Percentiles rank a stretch among this genome's conserved stretches.
These are phyloP conservation scores for Psittacula derbiana DNA, from an alignment of 2,797 vertebrate species.

Conservation along the genomic window DNA sequence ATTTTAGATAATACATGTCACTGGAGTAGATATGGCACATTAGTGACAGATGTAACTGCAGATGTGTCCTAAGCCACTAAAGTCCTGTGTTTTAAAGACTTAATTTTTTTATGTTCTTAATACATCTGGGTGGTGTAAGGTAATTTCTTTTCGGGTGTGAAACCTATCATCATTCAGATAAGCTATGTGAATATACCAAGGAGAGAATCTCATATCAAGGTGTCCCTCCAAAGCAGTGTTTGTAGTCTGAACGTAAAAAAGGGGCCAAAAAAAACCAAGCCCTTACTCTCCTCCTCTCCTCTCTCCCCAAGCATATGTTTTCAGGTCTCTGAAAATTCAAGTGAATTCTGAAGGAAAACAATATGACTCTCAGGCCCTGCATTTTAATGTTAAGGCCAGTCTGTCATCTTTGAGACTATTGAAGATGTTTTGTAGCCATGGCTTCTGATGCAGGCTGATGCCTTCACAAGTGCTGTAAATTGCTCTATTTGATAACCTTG, in stretches of 20 bases:
- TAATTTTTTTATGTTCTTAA: not conserved
- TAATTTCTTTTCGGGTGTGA: not conserved
- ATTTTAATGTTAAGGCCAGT: not conserved
- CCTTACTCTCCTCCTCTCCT: not conserved
- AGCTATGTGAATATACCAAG: not conserved
- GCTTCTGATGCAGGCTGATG: not conserved
- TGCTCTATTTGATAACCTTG: not conserved
- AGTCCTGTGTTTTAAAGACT: not conserved
- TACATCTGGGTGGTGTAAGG: not conserved
- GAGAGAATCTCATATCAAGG: not conserved
- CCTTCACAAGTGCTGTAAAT: not conserved
- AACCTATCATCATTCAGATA: not conserved
- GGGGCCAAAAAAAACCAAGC: not conserved
- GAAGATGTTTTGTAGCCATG: not conserved
- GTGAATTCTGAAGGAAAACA: not conserved
- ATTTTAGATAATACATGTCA: not conserved
- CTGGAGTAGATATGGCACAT: not conserved
- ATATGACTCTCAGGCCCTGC: not conserved
- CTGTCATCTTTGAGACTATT: not conserved
- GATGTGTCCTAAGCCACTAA: not conserved
- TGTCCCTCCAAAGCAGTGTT: not conserved
- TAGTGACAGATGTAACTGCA: not conserved
- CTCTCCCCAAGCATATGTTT: not conserved
- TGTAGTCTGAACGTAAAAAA: not conserved
- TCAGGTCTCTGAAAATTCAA: not conserved